These are phyloP conservation scores for Loriculus beryllinus DNA, from an alignment of 2,797 vertebrate genomes.

Conservation along the genomic window DNA sequence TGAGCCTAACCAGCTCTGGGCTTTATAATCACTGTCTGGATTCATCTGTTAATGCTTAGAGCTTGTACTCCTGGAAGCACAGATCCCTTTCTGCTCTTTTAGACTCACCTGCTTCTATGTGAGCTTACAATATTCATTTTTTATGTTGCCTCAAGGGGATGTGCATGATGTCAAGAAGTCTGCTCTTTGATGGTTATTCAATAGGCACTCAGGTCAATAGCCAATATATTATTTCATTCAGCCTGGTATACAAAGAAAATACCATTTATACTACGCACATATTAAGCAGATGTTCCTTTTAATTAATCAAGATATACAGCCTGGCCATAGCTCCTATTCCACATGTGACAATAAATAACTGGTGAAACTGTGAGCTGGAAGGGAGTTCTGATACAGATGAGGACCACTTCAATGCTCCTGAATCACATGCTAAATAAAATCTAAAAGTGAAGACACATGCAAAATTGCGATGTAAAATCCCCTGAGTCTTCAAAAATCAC, in stretches of 20 bases:
- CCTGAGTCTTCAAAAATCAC: not conserved
- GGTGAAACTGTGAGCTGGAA: not conserved
- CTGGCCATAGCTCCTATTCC: not conserved
- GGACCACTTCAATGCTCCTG: not conserved
- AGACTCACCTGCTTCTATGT: slow-evolving; percentile 4
- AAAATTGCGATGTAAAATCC: not conserved
- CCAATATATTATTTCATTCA: slow-evolving; percentile 19
- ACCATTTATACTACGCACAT: not conserved
- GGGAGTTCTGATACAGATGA: not conserved
- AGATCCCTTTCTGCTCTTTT: not conserved
- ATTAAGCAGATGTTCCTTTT: slow-evolving; percentile 37
- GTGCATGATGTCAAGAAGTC: not conserved
- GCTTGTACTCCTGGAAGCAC: not conserved
- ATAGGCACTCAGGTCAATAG: not conserved
- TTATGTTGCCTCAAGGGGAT: not conserved
- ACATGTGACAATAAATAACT: not conserved
- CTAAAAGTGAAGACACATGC: not conserved
- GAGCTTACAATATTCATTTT: not conserved
- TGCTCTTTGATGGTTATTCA: not conserved
- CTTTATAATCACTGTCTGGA: not conserved
- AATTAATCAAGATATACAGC: slow-evolving; percentile 19
- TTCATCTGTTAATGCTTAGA: slow-evolving; percentile 16
- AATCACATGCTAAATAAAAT: not conserved
- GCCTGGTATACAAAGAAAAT: slow-evolving; percentile 31
- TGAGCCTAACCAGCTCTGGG: not conserved